Evolutionary conservation across 2,113 vertebrate genomes (phyloP).

Genomic region (Anser brachyrhynchus): DNA sequence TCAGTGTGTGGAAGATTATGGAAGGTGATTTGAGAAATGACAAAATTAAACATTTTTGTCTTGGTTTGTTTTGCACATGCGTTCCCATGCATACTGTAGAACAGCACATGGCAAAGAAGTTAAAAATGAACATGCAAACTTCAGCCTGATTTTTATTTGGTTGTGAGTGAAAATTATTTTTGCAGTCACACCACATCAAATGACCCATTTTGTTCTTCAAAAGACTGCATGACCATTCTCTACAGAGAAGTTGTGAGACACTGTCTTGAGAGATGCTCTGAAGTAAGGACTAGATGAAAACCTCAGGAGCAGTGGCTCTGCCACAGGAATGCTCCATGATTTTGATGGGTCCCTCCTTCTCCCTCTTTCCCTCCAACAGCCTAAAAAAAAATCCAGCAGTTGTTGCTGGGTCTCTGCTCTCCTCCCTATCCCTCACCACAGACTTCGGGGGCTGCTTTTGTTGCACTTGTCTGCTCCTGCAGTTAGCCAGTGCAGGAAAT

Average conservation of each 20-base stretch:
- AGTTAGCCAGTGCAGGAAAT: background rate
- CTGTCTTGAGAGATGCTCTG: background rate
- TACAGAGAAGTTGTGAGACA: background rate
- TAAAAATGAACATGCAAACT: background rate
- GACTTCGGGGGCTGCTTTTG: background rate
- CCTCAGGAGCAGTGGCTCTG: background rate
- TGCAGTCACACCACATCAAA: background rate
- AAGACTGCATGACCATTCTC: background rate
- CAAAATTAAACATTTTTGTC: background rate
- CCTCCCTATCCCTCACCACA: background rate
- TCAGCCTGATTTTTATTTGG: background rate
- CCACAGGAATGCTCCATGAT: background rate
- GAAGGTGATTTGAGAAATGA: background rate
- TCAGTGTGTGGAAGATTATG: background rate
- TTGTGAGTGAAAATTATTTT: background rate
- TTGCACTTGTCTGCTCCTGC: background rate
- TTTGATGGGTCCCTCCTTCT: background rate
- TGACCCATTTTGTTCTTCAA: background rate
- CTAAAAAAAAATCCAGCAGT: background rate
- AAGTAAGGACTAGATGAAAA: background rate
- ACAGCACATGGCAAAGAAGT: background rate
- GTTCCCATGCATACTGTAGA: background rate
- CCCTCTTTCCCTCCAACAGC: background rate
- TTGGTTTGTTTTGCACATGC: background rate
- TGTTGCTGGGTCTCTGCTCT: accelerated